Percentiles rank a stretch among this genome's conserved stretches.
These are phyloP conservation scores for Leptinotarsa rubiginosa DNA, from an alignment of 2,888 invertebrate species.

Conservation along the genomic window DNA sequence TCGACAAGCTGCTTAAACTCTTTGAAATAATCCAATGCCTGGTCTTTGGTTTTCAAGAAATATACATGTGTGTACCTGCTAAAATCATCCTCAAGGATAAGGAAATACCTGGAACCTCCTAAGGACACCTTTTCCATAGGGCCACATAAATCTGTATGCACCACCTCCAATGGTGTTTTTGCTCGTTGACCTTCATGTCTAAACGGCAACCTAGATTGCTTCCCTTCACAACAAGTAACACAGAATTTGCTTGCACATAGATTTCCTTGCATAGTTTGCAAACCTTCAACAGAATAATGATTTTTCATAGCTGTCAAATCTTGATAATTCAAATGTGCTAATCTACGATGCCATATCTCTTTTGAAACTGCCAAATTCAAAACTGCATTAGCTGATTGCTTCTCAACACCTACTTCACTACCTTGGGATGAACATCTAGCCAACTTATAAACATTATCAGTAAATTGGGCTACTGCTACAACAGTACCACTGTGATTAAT, in stretches of 20 bases:
- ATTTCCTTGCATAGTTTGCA: not conserved
- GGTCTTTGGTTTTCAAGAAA: slow-evolving; percentile 38
- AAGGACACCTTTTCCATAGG: slow-evolving; percentile 37
- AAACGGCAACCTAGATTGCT: slow-evolving; percentile 54
- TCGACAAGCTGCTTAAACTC: slow-evolving; percentile 38
- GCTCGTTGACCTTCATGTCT: slow-evolving; percentile 33
- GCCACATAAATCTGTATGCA: slow-evolving; percentile 39
- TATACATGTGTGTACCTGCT: slow-evolving; percentile 37
- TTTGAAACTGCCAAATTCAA: slow-evolving; percentile 2
- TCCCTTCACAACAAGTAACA: slow-evolving; percentile 34
- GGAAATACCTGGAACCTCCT: slow-evolving; percentile 33
- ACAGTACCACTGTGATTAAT: slow-evolving; percentile 22
- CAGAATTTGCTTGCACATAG: slow-evolving; percentile 6
- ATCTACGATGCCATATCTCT: slow-evolving; percentile 32
- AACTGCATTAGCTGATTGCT: not conserved
- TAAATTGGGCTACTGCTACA: slow-evolving; percentile 7
- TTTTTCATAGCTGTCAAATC: slow-evolving; percentile 25
- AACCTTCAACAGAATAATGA: slow-evolving; percentile 13
- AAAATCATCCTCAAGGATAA: slow-evolving; percentile 39
- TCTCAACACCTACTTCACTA: not conserved
- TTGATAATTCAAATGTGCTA: slow-evolving; percentile 25
- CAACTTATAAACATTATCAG: slow-evolving; percentile 7
- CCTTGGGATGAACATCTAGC: not conserved
- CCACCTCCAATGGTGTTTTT: slow-evolving; percentile 34
- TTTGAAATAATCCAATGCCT: slow-evolving; percentile 32